Conservation (phyloP, 2,797 vertebrate genomes). For the Chaetophractus vellerosus region DNA sequence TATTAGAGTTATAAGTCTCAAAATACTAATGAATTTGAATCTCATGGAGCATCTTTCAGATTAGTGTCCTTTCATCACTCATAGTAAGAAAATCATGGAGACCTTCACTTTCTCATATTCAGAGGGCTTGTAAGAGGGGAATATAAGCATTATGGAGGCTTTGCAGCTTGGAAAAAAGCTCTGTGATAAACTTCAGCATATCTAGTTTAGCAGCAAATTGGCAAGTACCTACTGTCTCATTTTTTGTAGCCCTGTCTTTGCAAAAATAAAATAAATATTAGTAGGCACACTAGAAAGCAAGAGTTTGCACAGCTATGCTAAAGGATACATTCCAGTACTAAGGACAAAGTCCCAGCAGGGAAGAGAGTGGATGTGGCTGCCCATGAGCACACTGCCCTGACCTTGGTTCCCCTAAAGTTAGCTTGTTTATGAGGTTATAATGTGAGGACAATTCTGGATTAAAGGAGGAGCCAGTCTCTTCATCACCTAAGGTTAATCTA, state of each 20-base stretch:
- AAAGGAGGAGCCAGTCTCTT: neutral
- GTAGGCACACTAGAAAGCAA: neutral
- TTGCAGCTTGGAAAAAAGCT: no score
- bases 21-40: neutral
- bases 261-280: neutral
- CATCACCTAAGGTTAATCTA: neutral
- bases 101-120: neutral
- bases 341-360: neutral
- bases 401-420: rapidly evolving
- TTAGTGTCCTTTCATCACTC: neutral
- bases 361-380: neutral
- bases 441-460: rapidly evolving
- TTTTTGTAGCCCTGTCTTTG: no score
- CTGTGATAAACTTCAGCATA: no score
- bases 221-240: no score
- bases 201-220: no score
- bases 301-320: neutral
- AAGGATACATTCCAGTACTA: neutral
- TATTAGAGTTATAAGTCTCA: no score
- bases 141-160: neutral
- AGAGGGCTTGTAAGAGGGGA: neutral
- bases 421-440: neutral
- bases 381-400: no score
- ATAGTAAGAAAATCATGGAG: neutral
- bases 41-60: neutral